These are phyloP conservation scores for Elegia similella DNA, from an alignment of 2,888 invertebrate genomes.

Conservation along the genomic window DNA sequence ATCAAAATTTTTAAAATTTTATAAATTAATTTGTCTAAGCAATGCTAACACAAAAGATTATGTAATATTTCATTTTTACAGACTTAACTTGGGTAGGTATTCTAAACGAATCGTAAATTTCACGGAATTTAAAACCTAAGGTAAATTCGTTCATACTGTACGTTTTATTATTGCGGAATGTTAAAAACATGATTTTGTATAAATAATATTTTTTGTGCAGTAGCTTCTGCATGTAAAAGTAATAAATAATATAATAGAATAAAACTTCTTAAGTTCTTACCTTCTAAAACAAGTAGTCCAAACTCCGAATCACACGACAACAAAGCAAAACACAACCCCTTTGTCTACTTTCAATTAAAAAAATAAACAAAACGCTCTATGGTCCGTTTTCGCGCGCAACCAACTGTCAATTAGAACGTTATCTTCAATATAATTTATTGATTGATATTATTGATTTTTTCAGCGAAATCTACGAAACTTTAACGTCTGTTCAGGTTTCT, in stretches of 20 bases:
- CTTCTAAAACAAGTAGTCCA: conserved; percentile 33
- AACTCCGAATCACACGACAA: conserved; percentile 31
- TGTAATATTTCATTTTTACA: too few species aligned
- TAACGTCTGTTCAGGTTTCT: conserved; percentile 53
- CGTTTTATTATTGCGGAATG: too few species aligned
- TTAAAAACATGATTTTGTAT: too few species aligned
- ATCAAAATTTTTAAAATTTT: too few species aligned
- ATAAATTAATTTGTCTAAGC: too few species aligned
- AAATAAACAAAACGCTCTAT: conserved; percentile 19
- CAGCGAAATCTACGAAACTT: conserved; percentile 32
- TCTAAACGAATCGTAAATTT: too few species aligned
- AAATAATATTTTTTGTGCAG: too few species aligned
- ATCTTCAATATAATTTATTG: conserved; percentile 17
- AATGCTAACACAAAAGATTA: too few species aligned
- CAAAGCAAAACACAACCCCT: conserved; percentile 33
- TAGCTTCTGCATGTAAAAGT: not conserved
- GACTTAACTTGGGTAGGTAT: too few species aligned
- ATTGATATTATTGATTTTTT: conserved; percentile 17
- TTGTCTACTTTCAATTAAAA: conserved; percentile 28
- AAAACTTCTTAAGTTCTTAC: conserved; percentile 35
- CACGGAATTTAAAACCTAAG: too few species aligned
- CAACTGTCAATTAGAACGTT: conserved; percentile 9
- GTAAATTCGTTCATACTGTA: too few species aligned
- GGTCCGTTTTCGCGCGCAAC: conserved; percentile 23
- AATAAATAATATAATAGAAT: not conserved